Evolutionary conservation across 2,888 invertebrate genomes (phyloP).

Genomic region (Kuschelorhynchus macadamiae): DNA sequence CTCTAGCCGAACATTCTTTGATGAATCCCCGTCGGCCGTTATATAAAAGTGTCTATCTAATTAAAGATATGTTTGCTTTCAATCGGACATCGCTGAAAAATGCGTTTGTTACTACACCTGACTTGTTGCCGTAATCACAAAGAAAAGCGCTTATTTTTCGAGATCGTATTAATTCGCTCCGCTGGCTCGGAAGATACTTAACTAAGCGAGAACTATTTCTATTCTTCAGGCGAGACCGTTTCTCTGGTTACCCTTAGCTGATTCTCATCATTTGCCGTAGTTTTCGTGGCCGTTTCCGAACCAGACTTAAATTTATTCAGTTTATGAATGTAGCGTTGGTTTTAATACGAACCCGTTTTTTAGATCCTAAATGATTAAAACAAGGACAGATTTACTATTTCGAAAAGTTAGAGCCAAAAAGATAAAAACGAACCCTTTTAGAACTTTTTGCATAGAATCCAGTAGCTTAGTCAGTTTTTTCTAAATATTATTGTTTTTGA

Average conservation of each 20-base stretch:
- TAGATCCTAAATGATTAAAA: no score
- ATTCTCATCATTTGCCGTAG: constrained; percentile 26
- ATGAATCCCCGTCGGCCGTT: background rate
- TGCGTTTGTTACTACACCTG: constrained; percentile 27
- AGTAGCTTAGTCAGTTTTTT: no score
- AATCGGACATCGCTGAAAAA: constrained; percentile 31
- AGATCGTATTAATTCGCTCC: constrained; percentile 33
- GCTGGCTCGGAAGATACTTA: constrained; percentile 31
- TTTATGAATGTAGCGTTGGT: no score
- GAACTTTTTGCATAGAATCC: no score
- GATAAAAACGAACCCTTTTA: no score
- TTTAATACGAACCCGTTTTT: no score
- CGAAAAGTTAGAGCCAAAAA: no score
- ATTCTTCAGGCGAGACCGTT: constrained; percentile 32
- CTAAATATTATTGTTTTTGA: no score
- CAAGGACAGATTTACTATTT: no score
- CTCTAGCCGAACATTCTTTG: constrained; percentile 6
- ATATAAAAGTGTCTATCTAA: background rate
- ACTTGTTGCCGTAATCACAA: constrained; percentile 19
- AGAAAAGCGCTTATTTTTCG: constrained; percentile 22
- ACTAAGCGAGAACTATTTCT: constrained; percentile 34
- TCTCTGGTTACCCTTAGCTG: constrained; percentile 32
- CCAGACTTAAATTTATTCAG: no score
- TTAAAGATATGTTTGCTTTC: background rate
- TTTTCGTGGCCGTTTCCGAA: background rate